A percentile compares a stretch with the other conserved stretches of the same genome.
Conservation (phyloP, 2,113 vertebrate species). For the Macrotis lagotis region DNA sequence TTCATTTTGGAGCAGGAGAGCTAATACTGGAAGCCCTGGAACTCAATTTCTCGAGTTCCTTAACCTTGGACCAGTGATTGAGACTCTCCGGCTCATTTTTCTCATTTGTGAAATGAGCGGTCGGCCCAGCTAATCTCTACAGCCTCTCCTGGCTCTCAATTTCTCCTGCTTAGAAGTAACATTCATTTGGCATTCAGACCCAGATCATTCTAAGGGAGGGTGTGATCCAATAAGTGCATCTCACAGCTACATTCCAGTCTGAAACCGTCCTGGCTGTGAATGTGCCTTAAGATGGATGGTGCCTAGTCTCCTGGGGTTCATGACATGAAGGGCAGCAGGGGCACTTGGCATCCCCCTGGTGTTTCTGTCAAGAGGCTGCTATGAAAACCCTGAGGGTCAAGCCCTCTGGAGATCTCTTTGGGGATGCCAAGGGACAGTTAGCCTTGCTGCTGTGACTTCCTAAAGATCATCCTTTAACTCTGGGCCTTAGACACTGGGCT, state of each 20-base stretch:
- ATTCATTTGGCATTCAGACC: background rate
- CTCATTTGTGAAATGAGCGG: background rate
- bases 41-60: too few relatives aligned
- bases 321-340: too few relatives aligned
- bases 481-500: too few relatives aligned
- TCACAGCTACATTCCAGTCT: too few relatives aligned
- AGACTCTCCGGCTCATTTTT: too few relatives aligned
- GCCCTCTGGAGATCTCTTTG: background rate
- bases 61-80: background rate
- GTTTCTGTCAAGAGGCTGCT: too few relatives aligned
- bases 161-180: too few relatives aligned
- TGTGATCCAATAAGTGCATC: background rate
- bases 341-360: background rate
- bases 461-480: background rate
- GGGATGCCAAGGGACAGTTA: accelerated
- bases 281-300: too few relatives aligned
- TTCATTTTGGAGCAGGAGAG: background rate
- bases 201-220: background rate
- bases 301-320: too few relatives aligned
- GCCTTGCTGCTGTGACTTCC: background rate
- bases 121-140: background rate
- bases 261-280: too few relatives aligned
- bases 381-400: too few relatives aligned
- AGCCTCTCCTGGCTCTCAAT: background rate
- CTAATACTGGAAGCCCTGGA: background rate